Evolutionary conservation across 1,140 invertebrate species (phyloP), one percentile per base, ranked within the genome.

Genomic region (Nasonia longicornis): DNA sequence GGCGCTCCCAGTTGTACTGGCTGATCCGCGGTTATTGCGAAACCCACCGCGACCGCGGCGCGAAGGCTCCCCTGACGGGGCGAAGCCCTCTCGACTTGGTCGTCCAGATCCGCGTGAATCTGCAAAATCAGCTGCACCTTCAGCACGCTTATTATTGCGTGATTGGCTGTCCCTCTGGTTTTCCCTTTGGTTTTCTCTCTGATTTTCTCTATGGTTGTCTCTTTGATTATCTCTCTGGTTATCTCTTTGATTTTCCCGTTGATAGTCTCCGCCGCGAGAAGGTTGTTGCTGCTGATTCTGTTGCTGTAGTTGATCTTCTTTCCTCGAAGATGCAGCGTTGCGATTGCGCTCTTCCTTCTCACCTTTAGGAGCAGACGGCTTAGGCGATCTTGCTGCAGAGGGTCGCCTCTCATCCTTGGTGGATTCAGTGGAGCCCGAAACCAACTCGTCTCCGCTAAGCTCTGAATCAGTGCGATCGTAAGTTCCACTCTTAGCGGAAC

Each of bases 41-140:
- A 91, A 93, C 64, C 94, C 94, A 77, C 95, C 95, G 67, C 95
- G 91, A 38, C 95, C 95, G 45, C 95, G 93, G 77, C 95, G 91
- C 3, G 96, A 96, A 0, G 96, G 96, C 87, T 97, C 96, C 3
- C 96, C 96, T 20, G 95, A 92, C 0, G 95, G 96, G 14, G 95
- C 94, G 90, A 96, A 96, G 74, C 93, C 93, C 83, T 93, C 92
- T 3, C 91, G 88, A 81, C 87, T 91, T 2, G 89, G 88, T 82
- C 89, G 64, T n/a, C 71, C 72, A 3, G 63, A 58, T 16, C 73
- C 73, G 3, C 81, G 76, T 14, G 69, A 42, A 3, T 82, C 77
- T n/a, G 52, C 7, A 52, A 79, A 73, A 6, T 82, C 76, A 1
- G 48, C 16, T 0, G 45, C 64, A 26, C 80, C 66, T 2, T 77